Evolutionary conservation across 2,113 vertebrate species (phyloP).

Genomic region (Clarias batrachus): DNA sequence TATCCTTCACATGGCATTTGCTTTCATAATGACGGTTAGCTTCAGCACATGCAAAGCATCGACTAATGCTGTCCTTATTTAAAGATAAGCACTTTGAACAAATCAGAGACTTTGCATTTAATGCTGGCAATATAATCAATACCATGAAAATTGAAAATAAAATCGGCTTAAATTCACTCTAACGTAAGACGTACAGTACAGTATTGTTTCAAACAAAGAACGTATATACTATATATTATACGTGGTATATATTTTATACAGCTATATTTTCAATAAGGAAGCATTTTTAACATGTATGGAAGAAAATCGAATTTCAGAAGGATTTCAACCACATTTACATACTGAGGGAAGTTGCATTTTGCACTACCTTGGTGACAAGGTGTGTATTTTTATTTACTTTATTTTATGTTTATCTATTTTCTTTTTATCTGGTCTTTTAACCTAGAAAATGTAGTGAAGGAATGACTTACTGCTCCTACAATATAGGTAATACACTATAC

Average conservation of each 20-base stretch:
- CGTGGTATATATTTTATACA: neutral
- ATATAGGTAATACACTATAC: no score
- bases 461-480: neutral
- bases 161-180: neutral
- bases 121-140: neutral
- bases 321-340: neutral
- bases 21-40: conserved; percentile 29
- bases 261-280: neutral
- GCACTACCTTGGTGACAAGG: neutral
- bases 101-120: neutral
- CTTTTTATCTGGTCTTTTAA: neutral
- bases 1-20: conserved; percentile 22
- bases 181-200: neutral
- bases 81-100: neutral
- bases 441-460: neutral
- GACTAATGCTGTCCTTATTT: conserved; percentile 13
- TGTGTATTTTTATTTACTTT: no score
- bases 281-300: neutral
- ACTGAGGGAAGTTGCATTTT: neutral
- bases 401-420: neutral
- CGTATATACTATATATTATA: no score
- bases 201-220: neutral
- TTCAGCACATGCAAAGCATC: neutral
- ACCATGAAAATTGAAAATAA: neutral
- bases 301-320: neutral